Evolutionary conservation across 92 coral and sea anemone genomes (phyloP), one percentile per base, ranked within the genome.

Genomic region (Epizoanthus illoricatus): DNA sequence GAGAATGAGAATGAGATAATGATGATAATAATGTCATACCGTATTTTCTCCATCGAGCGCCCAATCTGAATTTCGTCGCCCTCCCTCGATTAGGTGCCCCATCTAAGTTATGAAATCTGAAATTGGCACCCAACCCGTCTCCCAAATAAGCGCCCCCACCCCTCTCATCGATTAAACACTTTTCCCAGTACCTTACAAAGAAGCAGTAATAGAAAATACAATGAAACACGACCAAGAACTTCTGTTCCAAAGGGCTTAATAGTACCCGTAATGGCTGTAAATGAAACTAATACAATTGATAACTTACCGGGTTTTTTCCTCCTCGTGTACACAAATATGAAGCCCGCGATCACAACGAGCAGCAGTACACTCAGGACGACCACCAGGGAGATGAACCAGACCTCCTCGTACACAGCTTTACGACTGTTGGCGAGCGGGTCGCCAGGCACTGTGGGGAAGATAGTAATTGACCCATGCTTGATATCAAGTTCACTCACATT

Each of bases 301-400:
- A 28, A 28, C 52, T 63, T 65, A 91, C 94, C 79, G 19, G 86
- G 41, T 81, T 91, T 91, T 63, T 87, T 76, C 70, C 92, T 80
- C 39, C 99, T 79, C 13, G 90, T 79, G 74, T 90, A 91, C 15
- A 96, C 74, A 59, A 81, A 88, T 49, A 85, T 78, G 75, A 94
- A 87, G 40, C 99, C 93, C 71, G 89, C 79, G 64, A 93, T 75
- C 69, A 96, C 84, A 33, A 96, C 63, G 16, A 95, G 71, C 45
- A 96, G 89, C 64, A 90, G 84, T 5, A 96, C 74, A 23, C 76
- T 94, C 63, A 96, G 90, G 9, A 91, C 69, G 0, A 86, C 97
- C 85, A 92, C 90, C 16, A 96, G 93, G 24, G 92, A 21, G 64
- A 96, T 96, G 69, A 96, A 96, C 99, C 99, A 96, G 66, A 87